Evolutionary conservation across 2,797 vertebrate genomes (phyloP), one percentile per base, ranked within the genome.

Genomic region (Avahi laniger): DNA sequence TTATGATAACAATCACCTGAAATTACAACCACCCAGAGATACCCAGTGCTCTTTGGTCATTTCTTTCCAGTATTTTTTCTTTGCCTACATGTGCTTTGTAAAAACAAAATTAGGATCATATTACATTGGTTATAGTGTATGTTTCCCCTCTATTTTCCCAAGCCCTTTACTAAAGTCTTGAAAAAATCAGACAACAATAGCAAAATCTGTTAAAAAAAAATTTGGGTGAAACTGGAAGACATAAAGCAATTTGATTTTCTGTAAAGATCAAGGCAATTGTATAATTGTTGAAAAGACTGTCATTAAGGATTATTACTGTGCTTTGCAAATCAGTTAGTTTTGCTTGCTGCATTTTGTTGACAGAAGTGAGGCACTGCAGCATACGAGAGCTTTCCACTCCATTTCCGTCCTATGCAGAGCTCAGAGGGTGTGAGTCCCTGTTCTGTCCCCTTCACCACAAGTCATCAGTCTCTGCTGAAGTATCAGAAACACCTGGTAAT

Each of bases 401-500:
- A 50, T 67, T 86, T 92, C 93, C 82, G 22, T 46, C 72, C 52
- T 41, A 4, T 1, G 1, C 17, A 52, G 54, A n/a, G 61, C 43
- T 38, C 26, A 1, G 59, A 28, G 15, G 13, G 7, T 91, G 18
- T 61, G 69, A 72, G 59, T 80, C 50, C 28, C 61, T 72, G 43
- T 43, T 73, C 88, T 54, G 26, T n/a, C 38, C 18, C 65, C 54
- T 80, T 57, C 13, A 59, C 20, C 10, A 22, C 2, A 7, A 95
- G 70, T 78, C 52, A 81, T 85, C 61, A 41, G 50, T 95, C 89
- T 95, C 91, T 85, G 76, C 0, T 81, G 91, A 96, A 65, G 86
- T 48, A 89, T 94, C 67, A 82, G 93, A 93, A 97, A 89, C 85
- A 97, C 93, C 75, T 95, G 86, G 75, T 91, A 83, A 94, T 86